Base-by-base conservation (phyloP, 2,888 invertebrate species). In the Ophioninae sp. region DNA sequence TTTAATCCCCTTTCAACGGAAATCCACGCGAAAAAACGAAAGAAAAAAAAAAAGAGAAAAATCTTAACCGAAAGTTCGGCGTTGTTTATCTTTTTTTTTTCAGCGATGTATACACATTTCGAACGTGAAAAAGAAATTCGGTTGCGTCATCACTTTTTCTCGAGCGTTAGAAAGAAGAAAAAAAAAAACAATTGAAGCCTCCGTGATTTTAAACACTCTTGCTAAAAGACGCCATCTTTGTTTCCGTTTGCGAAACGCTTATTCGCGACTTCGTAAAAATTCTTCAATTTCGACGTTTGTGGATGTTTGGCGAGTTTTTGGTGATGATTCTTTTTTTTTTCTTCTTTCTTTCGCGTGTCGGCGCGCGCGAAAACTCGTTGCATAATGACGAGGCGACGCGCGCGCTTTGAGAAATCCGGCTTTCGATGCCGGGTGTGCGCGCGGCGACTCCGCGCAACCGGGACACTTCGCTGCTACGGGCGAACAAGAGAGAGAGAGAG, bases 321-420 rank as follows among this genome's bases (percentile, higher is more conserved):
- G 37, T 71, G 37, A 5, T 17, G 41, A 56, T 39, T n/a, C 22
- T 56, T 5, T 20, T 17, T n/a, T n/a, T n/a, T n/a, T n/a, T n/a
- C n/a, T n/a, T n/a, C n/a, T n/a, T n/a, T n/a, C n/a, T n/a, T 39
- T 23, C 44, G 58, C 44, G 61, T 23, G 73, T 73, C 20, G 73
- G 73, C 59, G 72, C 74, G 72, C 81, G 63, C 80, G 51, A 76
- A 81, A 71, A 79, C 76, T 82, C 89, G 89, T 92, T 92, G 92
- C 92, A 91, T 92, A 92, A 92, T 91, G 90, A 90, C 90, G 90
- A 89, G 89, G 30, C 30, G 30, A 30, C 51, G n/a, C 2, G 20
- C 13, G 51, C 58, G 77, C 68, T 68, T 63, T 87, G 89, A 90
- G 90, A 89, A 84, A 84, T 81, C 81, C 81, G 79, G 83, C 79